These are phyloP conservation scores for Polymixis flavicincta DNA, from an alignment of 2,888 invertebrate species.

Conservation along the genomic window DNA sequence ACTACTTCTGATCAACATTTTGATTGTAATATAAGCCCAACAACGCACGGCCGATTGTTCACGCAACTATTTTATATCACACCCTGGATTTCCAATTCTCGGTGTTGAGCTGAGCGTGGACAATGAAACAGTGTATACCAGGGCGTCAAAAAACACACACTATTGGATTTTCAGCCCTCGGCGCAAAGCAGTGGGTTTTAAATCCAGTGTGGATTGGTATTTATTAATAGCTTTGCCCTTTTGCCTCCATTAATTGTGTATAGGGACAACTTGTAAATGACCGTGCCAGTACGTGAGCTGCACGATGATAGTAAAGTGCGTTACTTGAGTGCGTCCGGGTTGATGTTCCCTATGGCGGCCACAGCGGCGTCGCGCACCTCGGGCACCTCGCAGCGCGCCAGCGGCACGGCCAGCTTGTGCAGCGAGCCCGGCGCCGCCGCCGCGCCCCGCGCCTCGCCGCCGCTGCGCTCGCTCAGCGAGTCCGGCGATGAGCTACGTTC, in stretches of 20 bases:
- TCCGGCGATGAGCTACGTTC: conserved; percentile 96
- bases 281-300: too few species aligned
- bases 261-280: not conserved
- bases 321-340: conserved; percentile 98
- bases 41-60: too few species aligned
- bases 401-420: conserved; percentile 97
- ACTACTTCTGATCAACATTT: too few species aligned
- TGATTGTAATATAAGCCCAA: not conserved
- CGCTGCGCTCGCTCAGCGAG: conserved; percentile 95
- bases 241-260: not conserved
- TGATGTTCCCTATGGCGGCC: conserved; percentile 98
- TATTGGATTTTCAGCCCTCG: too few species aligned
- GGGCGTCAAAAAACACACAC: not conserved
- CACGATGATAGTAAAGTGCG: not conserved
- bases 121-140: not conserved
- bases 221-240: not conserved
- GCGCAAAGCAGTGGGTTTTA: not conserved
- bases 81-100: too few species aligned
- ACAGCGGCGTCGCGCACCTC: conserved; percentile 99
- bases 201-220: not conserved
- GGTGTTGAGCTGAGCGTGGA: not conserved
- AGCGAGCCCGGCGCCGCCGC: conserved; percentile 95
- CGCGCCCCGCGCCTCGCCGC: conserved; percentile 93
- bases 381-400: conserved; percentile 97
- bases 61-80: too few species aligned